Evolutionary conservation across 1,140 invertebrate species (phyloP).

Genomic region (Lordiphosa clarofinis): DNA sequence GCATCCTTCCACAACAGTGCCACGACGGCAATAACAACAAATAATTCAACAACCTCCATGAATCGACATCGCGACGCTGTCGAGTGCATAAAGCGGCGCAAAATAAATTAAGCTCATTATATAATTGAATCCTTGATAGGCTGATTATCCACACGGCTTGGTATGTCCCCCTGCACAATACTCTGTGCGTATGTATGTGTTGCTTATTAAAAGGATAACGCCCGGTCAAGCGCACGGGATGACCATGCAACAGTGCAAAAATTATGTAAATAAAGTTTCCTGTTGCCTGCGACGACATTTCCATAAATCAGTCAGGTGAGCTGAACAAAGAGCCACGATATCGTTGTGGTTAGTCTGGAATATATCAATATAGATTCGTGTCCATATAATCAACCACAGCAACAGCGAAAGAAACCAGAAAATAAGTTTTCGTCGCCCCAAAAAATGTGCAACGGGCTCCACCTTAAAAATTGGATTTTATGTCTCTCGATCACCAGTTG

Average conservation of each 20-base stretch:
- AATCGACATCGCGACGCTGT: conserved; percentile 18
- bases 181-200: conserved; percentile 8
- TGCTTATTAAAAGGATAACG: conserved; percentile 73
- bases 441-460: conserved; percentile 50
- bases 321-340: conserved; percentile 18
- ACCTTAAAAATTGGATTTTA: conserved; percentile 59
- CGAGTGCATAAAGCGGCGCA: conserved; percentile 49
- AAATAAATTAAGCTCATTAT: conserved; percentile 67
- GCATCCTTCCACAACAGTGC: conserved; percentile 29
- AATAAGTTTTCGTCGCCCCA: conserved; percentile 3
- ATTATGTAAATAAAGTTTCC: conserved; percentile 76
- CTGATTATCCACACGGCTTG: conserved; percentile 75
- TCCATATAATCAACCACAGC: neutral
- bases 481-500: conserved; percentile 43
- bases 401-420: too few relatives aligned
- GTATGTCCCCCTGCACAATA: conserved; percentile 20
- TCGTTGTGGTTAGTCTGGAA: conserved; percentile 27
- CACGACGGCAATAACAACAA: conserved; percentile 20
- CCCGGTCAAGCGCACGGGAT: conserved; percentile 70
- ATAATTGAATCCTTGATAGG: conserved; percentile 55
- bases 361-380: conserved; percentile 8
- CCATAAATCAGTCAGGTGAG: conserved; percentile 63
- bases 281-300: conserved; percentile 55
- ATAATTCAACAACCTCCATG: conserved; percentile 23
- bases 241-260: conserved; percentile 65